Percentiles rank a stretch among this genome's conserved stretches.
Evolutionary conservation across 2,797 vertebrate species (phyloP).

Genomic region (Sylvia borin): DNA sequence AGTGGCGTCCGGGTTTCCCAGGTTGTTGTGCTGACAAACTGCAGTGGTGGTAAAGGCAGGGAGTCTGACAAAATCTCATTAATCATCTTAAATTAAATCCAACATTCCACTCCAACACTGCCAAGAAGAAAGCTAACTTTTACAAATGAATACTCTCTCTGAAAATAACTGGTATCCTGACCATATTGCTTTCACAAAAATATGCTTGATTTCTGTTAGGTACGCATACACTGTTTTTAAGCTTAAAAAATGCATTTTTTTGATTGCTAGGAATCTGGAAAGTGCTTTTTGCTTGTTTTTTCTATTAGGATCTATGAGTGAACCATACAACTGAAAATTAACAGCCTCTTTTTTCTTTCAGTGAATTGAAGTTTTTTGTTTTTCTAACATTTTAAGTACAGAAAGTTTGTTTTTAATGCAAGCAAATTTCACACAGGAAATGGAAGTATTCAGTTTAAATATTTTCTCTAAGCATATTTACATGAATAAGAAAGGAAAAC

Average conservation of each 20-base stretch:
- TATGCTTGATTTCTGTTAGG: constrained; percentile 8
- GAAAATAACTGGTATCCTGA: constrained; percentile 65
- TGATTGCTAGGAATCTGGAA: neutral
- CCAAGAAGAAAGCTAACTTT: constrained; percentile 78
- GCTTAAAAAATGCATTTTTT: constrained; percentile 45
- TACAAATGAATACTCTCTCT: constrained; percentile 80
- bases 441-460: neutral
- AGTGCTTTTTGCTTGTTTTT: neutral
- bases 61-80: constrained; percentile 90
- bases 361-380: neutral
- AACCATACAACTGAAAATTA: neutral
- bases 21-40: constrained; percentile 90
- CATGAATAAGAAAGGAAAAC: neutral
- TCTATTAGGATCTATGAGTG: neutral
- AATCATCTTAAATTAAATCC: constrained; percentile 95
- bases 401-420: neutral
- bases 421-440: neutral
- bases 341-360: neutral
- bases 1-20: constrained; percentile 82
- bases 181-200: constrained; percentile 59
- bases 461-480: neutral
- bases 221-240: constrained; percentile 17
- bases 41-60: constrained; percentile 85
- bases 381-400: neutral
- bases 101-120: constrained; percentile 77